Evolutionary conservation across 2,113 vertebrate genomes (phyloP), one percentile per base, ranked within the genome.

Genomic region (Bagarius yarrelli): DNA sequence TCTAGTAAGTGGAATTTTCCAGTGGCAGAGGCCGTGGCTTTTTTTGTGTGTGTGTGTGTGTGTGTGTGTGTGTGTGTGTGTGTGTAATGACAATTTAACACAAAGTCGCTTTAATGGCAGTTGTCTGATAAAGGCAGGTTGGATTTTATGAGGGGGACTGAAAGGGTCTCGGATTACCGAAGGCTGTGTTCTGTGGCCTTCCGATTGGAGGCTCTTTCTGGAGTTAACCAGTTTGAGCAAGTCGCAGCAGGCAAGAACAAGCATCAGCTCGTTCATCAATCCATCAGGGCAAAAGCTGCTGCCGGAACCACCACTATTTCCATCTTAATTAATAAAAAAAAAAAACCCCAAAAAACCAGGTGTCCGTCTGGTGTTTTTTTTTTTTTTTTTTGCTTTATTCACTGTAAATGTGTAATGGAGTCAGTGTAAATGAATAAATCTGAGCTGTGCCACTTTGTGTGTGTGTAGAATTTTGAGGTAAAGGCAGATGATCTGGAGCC

Each of bases 401-500:
- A 64, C 44, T 55, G 47, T 40, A 40, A 40, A 40, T 40, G 6
- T 6, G 6, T 3, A 40, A 6, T 40, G 36, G 6, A 23, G 53
- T 64, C 63, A 76, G 16, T n/a, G 0, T 67, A 34, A 19, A 9
- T n/a, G 14, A 40, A 70, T 74, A 27, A 79, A 27, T 23, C 40
- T 18, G n/a, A 8, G 3, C 36, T 23, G 66, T n/a, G 14, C 25
- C 30, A 52, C 16, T 44, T 59, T 47, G 0, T 27, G 0, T 64
- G 19, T 71, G 63, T 74, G 55, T 87, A 99, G 98, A 99, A 99
- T 90, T 99, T 99, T 88, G 97, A 97, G 89, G 95, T 99, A 89
- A 98, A 98, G 87, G 98, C 98, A 0, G 98, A 99, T 95, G 98
- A 99, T 92, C 90, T 99, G 94, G 96, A 97, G 84, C 95, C 93